Base-by-base conservation (phyloP, 2,888 invertebrate genomes). In the Sphaerophoria rueppellii region DNA sequence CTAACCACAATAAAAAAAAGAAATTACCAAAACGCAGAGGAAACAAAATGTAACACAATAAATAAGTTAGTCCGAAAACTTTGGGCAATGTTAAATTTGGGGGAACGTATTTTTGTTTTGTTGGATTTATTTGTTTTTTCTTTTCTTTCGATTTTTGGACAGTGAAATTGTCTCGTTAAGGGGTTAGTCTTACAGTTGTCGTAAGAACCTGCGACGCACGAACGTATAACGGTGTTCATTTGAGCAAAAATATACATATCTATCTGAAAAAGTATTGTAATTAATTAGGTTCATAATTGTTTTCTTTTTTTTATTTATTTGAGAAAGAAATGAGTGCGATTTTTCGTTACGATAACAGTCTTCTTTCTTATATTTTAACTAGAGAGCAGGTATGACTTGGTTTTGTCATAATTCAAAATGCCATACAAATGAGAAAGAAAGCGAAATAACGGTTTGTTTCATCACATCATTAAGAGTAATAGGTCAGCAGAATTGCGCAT, bases 231-330 rank as follows among this genome's bases (percentile, higher is more conserved):
- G 43, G 43, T 9, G 32, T 61, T 65, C 57, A 58, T 80, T 75
- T 63, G 71, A 55, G 50, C 14, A 79, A 74, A 71, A 80, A 24
- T 24, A 24, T 24, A 24, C 63, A 76, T 80, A 75, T 60, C 71
- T 60, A 75, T 55, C 69, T 80, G 76, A 63, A 73, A 85, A 85
- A 80, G 75, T 76, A 80, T 60, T 76, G 76, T 80, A 80, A 85
- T 85, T 80, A 85, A 85, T 85, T 85, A 73, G 11, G 72, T 76
- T 80, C 80, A 80, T 80, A 85, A 85, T 80, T 76, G 72, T 71
- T 63, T 12, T 12, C n/a, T n/a, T 52, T 43, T 12, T 65, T 50
- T 65, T 52, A 6, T 50, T 67, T 52, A 24, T 52, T 67, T 65
- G 43, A 50, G 34, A 43, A n/a, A 34, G 55, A 67, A 74, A 73